Evolutionary conservation across 2,888 invertebrate genomes (phyloP), one percentile per base, ranked within the genome.

Genomic region (Ecliptopera silaceata): DNA sequence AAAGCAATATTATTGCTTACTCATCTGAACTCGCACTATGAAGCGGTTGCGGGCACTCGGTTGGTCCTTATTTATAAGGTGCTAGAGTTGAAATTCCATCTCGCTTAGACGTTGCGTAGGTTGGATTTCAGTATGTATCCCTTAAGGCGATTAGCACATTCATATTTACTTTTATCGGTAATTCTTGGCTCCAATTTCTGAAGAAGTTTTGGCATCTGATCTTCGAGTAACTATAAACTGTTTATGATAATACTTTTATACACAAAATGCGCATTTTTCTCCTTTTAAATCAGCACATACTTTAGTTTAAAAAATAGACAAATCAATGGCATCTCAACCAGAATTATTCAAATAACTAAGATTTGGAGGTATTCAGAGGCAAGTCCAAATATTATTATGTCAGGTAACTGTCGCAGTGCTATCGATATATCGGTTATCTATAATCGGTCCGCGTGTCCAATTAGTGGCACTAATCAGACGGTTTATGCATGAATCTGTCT

Each of bases 1-100:
- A 44, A 58, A 56, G 51, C 36, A 44, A 50, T 42, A 42, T 60
- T 56, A 63, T 53, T 56, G 52, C 61, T 45, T 43, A 55, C 56
- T 64, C 59, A 61, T 56, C 54, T 20, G 32, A 49, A 34, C 51
- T 59, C 52, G 29, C 56, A 51, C 51, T 36, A 50, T 41, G n/a
- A 38, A 49, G 17, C 34, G 32, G 22, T 34, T 34, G 1, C 26
- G 10, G 2, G 20, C 20, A 20, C 20, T 2, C 4, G 20, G 20
- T 20, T 20, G 20, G 20, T 20, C 48, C 56, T 46, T 60, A 48
- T 45, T 17, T 8, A 38, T 0, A 26, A 11, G 2, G 31, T 2
- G 5, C 10, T 54, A 58, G 32, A 26, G 53, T 45, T 45, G 29
- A 56, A 15, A 54, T 43, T 58, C 31, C 15, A 50, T 36, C 42